These are phyloP conservation scores for Meandrina meandrites DNA, from an alignment of 92 coral and sea anemone species.

Conservation along the genomic window DNA sequence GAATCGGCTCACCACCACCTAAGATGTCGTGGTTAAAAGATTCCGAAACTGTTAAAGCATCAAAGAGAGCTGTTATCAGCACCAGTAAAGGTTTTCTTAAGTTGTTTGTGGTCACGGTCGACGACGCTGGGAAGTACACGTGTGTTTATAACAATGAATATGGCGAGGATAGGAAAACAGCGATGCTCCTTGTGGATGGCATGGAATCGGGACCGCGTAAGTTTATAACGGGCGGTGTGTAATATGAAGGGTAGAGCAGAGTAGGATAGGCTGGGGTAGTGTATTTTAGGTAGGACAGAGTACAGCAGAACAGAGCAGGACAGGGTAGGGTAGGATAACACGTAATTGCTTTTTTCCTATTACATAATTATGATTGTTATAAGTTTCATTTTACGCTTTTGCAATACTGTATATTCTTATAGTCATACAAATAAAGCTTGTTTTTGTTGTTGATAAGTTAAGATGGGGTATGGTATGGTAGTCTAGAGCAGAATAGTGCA, in stretches of 20 bases:
- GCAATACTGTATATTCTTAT: no score
- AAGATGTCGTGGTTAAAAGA: conserved; percentile 58
- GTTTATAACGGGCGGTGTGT: background rate
- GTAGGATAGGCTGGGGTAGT: background rate
- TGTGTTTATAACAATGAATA: conserved; percentile 56
- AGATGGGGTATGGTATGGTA: no score
- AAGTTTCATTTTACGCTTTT: no score
- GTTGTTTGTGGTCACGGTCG: conserved; percentile 36
- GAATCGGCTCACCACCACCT: conserved; percentile 62
- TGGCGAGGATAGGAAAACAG: conserved; percentile 59
- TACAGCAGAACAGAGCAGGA: background rate
- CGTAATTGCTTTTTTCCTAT: no score
- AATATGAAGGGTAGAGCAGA: background rate
- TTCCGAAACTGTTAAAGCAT: conserved; percentile 15
- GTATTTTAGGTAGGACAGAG: background rate
- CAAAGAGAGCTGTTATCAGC: background rate
- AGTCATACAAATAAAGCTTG: no score
- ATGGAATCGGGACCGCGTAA: conserved; percentile 39
- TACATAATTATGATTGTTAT: no score
- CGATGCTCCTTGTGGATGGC: conserved; percentile 76
- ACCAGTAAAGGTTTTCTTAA: background rate
- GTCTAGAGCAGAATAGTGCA: no score
- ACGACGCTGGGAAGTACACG: conserved; percentile 71
- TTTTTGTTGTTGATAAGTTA: no score
- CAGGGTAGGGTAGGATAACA: background rate